Evolutionary conservation across 2,888 invertebrate genomes (phyloP).

Genomic region (Ormyrus nitidulus): DNA sequence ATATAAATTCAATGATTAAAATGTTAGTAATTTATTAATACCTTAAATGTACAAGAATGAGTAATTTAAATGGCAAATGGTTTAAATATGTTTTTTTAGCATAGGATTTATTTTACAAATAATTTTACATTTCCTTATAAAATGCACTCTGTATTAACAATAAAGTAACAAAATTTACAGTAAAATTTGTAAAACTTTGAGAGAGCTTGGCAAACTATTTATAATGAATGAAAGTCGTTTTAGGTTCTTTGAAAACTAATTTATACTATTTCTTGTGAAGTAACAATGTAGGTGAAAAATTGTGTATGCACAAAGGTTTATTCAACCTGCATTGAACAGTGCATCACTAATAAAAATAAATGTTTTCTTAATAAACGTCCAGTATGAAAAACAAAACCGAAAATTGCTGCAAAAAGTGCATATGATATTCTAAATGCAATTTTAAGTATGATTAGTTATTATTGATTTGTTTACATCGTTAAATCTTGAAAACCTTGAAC

Average conservation of each 20-base stretch:
- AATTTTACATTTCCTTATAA: conserved; percentile 51
- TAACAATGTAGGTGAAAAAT: conserved; percentile 15
- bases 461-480: conserved; percentile 55
- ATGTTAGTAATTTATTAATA: conserved; percentile 48
- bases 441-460: conserved; percentile 52
- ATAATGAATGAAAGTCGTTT: conserved; percentile 37
- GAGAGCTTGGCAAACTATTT: conserved; percentile 30
- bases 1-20: conserved; percentile 11
- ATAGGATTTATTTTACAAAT: conserved; percentile 50
- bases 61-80: conserved; percentile 28
- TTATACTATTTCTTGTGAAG: conserved; percentile 16
- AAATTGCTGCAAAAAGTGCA: conserved; percentile 36
- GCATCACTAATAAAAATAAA: conserved; percentile 8
- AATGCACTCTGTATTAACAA: conserved; percentile 48
- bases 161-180: conserved; percentile 49
- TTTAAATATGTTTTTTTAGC: conserved; percentile 18
- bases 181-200: conserved; percentile 43
- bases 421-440: conserved; percentile 58
- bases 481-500: conserved; percentile 56
- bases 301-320: conserved; percentile 8
- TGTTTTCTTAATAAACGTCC: conserved; percentile 7
- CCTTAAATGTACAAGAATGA: conserved; percentile 28
- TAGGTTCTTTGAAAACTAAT: conserved; percentile 22
- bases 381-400: conserved; percentile 8
- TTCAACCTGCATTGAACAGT: conserved; percentile 21